Base-by-base conservation (phyloP, 2,113 vertebrate species). In the Nyctereutes procyonoides region DNA sequence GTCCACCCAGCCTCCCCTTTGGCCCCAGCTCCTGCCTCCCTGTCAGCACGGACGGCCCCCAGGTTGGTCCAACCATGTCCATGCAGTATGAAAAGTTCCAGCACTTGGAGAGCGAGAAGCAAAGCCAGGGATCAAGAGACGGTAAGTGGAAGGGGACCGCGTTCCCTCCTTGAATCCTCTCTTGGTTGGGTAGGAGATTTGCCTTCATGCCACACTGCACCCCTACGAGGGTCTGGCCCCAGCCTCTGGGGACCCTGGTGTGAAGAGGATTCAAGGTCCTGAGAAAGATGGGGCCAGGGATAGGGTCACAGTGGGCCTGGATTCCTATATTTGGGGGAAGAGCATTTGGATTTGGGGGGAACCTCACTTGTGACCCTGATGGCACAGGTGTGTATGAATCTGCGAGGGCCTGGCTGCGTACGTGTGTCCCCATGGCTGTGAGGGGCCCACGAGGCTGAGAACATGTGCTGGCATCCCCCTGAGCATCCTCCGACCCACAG, bases 41-140 rank as follows among this genome's bases (percentile, higher is more conserved):
- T 53, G 71, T 87, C 67, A 76, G 73, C 76, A 73, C 73, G 6
- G 55, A 62, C 32, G 35, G 77, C 38, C 48, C 62, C 26, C 10
- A 71, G 15, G 19, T 84, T 48, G 77, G 17, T 14, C 14, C 14
- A 55, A 81, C 11, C 12, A 93, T 93, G 96, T 16, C 77, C 30
- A 32, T 32, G 73, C 32, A 4, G 0, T 97, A 97, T 60, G 89
- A 97, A 90, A 56, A 98, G 4, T 38, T 97, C 1, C 96, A 97
- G 60, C 10, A 60, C 11, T 6, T 35, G 51, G 88, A 83, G 91
- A 90, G 35, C 4, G 95, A 98, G 69, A 43, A 84, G 43, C 80
- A 79, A 79, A 71, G 10, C 24, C 81, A 73, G 48, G 26, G 35
- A 13, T 3, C 76, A 7, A 60, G 14, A 56, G 90, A 90, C n/a